Conservation (phyloP, 1,140 invertebrate species). For the Gryllus bimaculatus region DNA sequence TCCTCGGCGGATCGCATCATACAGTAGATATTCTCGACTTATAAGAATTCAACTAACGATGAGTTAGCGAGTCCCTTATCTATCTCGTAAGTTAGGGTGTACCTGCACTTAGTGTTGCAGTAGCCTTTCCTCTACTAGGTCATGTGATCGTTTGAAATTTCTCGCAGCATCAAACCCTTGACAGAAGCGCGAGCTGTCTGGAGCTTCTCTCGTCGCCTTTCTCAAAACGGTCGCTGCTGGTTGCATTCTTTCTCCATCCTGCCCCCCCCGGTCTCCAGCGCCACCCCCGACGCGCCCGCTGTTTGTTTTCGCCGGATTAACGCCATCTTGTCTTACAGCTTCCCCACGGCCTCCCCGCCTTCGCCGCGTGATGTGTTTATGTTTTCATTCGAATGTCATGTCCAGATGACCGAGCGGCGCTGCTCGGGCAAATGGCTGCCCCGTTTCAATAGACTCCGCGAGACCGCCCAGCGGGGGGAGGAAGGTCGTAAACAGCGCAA, state of each 20-base stretch:
- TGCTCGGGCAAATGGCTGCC: neutral
- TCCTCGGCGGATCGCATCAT: no score
- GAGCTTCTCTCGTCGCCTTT: no score
- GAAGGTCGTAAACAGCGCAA: neutral
- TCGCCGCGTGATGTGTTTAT: neutral
- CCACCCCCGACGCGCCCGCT: neutral
- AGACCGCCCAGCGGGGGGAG: neutral
- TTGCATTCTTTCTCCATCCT: no score
- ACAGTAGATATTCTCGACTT: no score
- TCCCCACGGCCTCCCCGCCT: no score
- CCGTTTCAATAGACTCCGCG: neutral
- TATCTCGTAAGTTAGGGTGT: no score
- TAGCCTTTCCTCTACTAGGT: no score
- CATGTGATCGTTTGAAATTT: neutral
- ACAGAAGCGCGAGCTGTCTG: neutral
- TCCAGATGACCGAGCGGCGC: neutral
- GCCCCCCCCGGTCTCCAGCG: no score
- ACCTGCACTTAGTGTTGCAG: no score
- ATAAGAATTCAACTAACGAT: no score
- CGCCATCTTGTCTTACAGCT: neutral
- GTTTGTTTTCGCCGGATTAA: neutral
- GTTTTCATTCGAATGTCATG: neutral
- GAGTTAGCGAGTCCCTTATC: no score
- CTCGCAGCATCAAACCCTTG: neutral
- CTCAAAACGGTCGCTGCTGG: no score